phyloP scores from a whole-genome alignment of 2,113 vertebrate genomes.

The Sinocyclocheilus anophthalmus region DNA sequence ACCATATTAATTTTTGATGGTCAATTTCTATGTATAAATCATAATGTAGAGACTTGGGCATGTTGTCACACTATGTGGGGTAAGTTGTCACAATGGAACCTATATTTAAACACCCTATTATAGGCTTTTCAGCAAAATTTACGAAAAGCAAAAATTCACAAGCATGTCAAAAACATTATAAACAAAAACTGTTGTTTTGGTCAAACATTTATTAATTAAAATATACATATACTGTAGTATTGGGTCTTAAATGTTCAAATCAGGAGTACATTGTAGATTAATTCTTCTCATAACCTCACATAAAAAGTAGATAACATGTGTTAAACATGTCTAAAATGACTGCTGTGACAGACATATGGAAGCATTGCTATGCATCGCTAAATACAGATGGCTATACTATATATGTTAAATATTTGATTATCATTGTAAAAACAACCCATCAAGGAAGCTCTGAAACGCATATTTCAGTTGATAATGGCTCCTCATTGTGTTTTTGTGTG shows the following conservation, averaged over 20 bases:
- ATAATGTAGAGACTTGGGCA: not conserved
- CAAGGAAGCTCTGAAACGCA: not conserved
- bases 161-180: not conserved
- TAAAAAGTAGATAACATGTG: not conserved
- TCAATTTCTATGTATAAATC: not conserved
- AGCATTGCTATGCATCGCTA: not conserved
- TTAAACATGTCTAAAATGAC: conserved; percentile 8
- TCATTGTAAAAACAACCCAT: not conserved
- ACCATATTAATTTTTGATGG: not conserved
- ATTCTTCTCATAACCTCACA: not conserved
- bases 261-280: not conserved
- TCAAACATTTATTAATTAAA: not conserved
- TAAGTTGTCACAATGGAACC: not conserved
- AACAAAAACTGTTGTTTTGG: not conserved
- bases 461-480: not conserved
- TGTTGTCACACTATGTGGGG: not conserved
- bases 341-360: not conserved
- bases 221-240: not conserved
- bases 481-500: not conserved
- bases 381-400: not conserved
- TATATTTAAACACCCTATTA: not conserved
- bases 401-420: not conserved
- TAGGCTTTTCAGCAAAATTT: not conserved
- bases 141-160: not conserved
- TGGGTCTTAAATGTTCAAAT: not conserved